A percentile compares a stretch with the other conserved stretches of the same genome.
Conservation (phyloP, 2,888 invertebrate species). For the Lasiommata megera region DNA sequence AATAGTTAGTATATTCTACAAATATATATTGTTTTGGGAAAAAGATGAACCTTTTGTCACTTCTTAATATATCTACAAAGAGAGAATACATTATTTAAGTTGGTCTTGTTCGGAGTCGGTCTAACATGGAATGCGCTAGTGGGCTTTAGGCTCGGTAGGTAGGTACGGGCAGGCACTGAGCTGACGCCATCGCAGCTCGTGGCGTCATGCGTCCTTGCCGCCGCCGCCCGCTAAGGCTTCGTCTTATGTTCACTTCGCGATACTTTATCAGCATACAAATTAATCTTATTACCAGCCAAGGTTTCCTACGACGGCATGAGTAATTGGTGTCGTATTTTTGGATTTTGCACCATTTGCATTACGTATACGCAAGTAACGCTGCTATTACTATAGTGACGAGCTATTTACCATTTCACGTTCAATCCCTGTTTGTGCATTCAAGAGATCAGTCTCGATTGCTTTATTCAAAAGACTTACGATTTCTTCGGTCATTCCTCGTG, state of each 20-base stretch:
- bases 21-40: no score
- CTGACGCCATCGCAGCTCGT: slow-evolving; percentile 56
- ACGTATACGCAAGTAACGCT: neutral
- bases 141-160: slow-evolving; percentile 18
- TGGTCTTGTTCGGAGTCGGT: no score
- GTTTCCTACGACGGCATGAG: slow-evolving; percentile 1
- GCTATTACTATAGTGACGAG: neutral
- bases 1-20: no score
- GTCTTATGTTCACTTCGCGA: slow-evolving; percentile 20
- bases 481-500: no score
- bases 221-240: slow-evolving; percentile 33
- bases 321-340: slow-evolving; percentile 3
- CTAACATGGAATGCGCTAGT: slow-evolving; percentile 44
- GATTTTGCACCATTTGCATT: slow-evolving; percentile 1
- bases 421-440: neutral
- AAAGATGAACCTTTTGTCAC: no score
- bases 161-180: slow-evolving; percentile 12
- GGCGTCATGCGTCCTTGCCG: slow-evolving; percentile 48
- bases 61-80: no score
- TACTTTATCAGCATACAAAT: slow-evolving; percentile 28
- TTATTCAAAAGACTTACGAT: no score
- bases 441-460: no score
- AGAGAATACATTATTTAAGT: no score
- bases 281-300: slow-evolving; percentile 31
- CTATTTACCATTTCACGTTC: neutral